Conservation (phyloP, 2,113 vertebrate species). For the Calcarius ornatus region DNA sequence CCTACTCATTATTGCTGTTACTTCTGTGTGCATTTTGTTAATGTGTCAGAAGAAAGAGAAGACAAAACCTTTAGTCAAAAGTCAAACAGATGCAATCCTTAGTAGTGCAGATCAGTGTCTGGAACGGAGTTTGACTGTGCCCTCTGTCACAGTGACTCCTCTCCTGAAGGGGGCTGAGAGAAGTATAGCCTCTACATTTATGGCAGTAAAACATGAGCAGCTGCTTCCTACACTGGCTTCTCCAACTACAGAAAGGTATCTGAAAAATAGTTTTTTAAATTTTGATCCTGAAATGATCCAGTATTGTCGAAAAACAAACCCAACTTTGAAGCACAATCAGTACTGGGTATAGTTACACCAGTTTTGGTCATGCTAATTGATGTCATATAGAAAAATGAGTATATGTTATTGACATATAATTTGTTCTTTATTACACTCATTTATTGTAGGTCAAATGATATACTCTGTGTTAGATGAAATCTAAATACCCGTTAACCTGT, state of each 20-base stretch:
- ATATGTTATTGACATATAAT: neutral
- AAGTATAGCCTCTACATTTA: slow-evolving; percentile 36
- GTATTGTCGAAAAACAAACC: slow-evolving; percentile 78
- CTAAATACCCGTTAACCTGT: neutral
- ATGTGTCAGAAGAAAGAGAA: slow-evolving; percentile 74
- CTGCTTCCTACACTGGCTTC: neutral
- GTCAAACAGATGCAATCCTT: neutral
- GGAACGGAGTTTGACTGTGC: slow-evolving; percentile 74
- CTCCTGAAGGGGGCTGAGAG: slow-evolving; percentile 60
- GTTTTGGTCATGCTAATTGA: neutral
- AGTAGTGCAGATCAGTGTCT: slow-evolving; percentile 34
- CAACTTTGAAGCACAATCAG: slow-evolving; percentile 80
- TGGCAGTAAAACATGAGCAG: slow-evolving; percentile 14
- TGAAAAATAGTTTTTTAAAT: slow-evolving; percentile 73
- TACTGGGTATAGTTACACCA: slow-evolving; percentile 86
- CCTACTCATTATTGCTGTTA: slow-evolving; percentile 73
- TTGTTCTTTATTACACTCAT: neutral
- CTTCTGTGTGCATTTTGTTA: slow-evolving; percentile 71
- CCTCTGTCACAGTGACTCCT: slow-evolving; percentile 83
- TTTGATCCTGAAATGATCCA: slow-evolving; percentile 75
- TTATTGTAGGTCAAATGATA: neutral
- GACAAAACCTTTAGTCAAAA: slow-evolving; percentile 47
- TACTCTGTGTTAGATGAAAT: neutral
- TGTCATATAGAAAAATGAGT: neutral
- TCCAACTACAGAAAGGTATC: slow-evolving; percentile 31